Conservation (phyloP, 2,797 vertebrate species). For the Crocodylus rhombifer region DNA sequence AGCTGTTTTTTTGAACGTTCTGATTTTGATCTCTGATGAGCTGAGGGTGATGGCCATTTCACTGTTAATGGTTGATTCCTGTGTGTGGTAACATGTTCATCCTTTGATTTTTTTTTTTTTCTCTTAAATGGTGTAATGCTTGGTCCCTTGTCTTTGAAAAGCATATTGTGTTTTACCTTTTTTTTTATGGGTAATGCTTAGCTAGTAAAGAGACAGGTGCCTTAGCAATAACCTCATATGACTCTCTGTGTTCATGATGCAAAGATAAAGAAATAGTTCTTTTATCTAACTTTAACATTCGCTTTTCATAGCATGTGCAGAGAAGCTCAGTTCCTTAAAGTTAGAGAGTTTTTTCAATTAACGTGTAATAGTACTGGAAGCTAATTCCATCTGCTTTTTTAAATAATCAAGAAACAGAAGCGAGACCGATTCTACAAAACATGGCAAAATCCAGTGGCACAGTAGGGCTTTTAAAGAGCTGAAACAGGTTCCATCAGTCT, state of each 20-base stretch:
- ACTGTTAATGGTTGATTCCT: neutral
- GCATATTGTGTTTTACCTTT: neutral
- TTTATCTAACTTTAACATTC: neutral
- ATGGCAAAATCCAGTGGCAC: neutral
- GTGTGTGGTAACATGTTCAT: neutral
- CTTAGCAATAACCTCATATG: accelerated
- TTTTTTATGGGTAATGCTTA: accelerated
- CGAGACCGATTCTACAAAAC: too few relatives aligned
- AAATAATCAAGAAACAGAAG: too few relatives aligned
- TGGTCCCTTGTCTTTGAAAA: neutral
- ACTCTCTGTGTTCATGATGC: accelerated
- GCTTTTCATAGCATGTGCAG: accelerated
- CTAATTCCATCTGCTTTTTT: too few relatives aligned
- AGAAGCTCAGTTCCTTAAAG: neutral
- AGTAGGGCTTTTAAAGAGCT: neutral
- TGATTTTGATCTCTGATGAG: neutral
- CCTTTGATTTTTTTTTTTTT: neutral
- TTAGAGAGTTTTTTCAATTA: neutral
- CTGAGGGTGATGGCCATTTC: neutral
- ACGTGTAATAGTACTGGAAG: too few relatives aligned
- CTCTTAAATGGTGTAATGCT: neutral
- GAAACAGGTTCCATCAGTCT: neutral
- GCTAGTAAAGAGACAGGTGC: neutral
- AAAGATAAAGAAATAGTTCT: neutral
- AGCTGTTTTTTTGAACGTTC: neutral